A percentile compares a stretch with the other conserved stretches of the same genome.
Conservation (phyloP, 2,888 invertebrate genomes). For the Druceiella hillmani region DNA sequence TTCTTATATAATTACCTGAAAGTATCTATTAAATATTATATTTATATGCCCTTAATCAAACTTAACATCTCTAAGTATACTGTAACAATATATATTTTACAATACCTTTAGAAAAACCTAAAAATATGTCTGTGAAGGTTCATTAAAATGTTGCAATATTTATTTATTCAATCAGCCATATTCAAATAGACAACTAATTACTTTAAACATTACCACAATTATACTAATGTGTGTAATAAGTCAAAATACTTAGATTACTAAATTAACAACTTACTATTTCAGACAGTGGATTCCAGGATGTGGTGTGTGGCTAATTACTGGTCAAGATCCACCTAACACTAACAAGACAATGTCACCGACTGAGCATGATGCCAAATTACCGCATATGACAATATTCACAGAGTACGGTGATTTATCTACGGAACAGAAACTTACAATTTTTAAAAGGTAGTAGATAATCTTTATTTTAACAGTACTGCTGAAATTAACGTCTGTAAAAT, state of each 20-base stretch:
- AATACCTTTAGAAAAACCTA: neutral
- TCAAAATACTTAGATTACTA: neutral
- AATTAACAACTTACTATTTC: constrained; percentile 17
- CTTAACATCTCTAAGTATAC: too few relatives aligned
- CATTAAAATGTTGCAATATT: too few relatives aligned
- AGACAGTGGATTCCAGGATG: constrained; percentile 68
- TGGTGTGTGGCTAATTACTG: constrained; percentile 59
- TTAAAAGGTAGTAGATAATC: constrained; percentile 44
- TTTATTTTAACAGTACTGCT: too few relatives aligned
- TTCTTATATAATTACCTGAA: too few relatives aligned
- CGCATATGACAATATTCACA: constrained; percentile 65
- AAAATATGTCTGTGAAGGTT: neutral
- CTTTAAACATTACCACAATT: neutral
- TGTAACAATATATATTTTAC: neutral
- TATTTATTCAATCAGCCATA: neutral
- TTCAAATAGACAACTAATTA: neutral
- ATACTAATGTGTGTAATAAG: neutral
- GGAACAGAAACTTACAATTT: constrained; percentile 58
- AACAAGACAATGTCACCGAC: constrained; percentile 33
- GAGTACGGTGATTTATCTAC: constrained; percentile 64
- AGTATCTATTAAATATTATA: too few relatives aligned
- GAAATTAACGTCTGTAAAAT: too few relatives aligned
- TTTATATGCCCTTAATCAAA: too few relatives aligned
- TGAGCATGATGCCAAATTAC: constrained; percentile 34
- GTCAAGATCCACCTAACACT: constrained; percentile 44